A percentile compares a stretch with the other conserved stretches of the same genome.
These are phyloP conservation scores for Solea solea DNA, from an alignment of 2,113 vertebrate species.

Conservation along the genomic window DNA sequence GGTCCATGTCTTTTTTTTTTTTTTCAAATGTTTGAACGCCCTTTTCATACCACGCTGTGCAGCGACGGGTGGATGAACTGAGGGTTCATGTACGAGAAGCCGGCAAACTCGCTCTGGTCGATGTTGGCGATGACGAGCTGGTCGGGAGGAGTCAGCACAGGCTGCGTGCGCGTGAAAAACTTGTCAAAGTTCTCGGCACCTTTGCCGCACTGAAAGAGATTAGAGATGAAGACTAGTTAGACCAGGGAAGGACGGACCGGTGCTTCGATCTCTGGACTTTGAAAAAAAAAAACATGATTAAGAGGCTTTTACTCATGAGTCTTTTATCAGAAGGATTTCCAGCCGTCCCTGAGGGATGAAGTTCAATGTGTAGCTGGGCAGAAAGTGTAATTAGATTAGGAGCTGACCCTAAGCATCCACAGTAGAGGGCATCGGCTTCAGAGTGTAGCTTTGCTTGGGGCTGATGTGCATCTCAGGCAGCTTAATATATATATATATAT, in stretches of 20 bases:
- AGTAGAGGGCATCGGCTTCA: constrained; percentile 41
- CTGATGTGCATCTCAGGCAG: constrained; percentile 17
- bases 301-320: constrained; percentile 10
- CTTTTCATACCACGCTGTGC: constrained; percentile 88
- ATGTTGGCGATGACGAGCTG: constrained; percentile 98
- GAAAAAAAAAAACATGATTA: neutral
- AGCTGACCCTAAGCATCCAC: constrained; percentile 37
- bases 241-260: neutral
- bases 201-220: constrained; percentile 89
- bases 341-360: constrained; percentile 32
- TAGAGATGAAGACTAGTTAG: constrained; percentile 1
- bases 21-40: neutral
- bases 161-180: constrained; percentile 96
- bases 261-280: constrained; percentile 1
- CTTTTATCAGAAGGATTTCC: constrained; percentile 46
- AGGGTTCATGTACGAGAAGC: constrained; percentile 95
- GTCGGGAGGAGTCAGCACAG: constrained; percentile 94
- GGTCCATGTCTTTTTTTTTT: constrained; percentile 24
- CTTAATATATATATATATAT: constrained; percentile 12
- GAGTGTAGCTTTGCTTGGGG: constrained; percentile 3
- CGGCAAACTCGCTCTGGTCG: constrained; percentile 97
- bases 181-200: constrained; percentile 98
- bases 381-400: constrained; percentile 58
- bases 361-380: constrained; percentile 31
- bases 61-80: constrained; percentile 90